Evolutionary conservation across 2,797 vertebrate genomes (phyloP), one percentile per base, ranked within the genome.

Genomic region (Urocyon cinereoargenteus): DNA sequence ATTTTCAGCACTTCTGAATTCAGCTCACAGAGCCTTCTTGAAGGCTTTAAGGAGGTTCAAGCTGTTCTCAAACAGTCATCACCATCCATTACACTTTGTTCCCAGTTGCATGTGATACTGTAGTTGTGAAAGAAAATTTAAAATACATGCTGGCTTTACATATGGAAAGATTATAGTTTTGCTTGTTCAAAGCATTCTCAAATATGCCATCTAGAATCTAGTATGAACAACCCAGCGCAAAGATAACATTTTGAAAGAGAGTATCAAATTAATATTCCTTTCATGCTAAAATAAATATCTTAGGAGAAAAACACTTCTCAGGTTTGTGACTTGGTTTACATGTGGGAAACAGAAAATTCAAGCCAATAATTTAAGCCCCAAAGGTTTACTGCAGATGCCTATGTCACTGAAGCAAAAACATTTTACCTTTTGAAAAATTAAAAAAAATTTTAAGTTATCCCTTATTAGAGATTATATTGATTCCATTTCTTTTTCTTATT

Each of bases 21-120:
- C 99, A 98, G 99, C 98, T 99, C 99, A 99, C 99, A 99, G 99
- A 98, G 84, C 98, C 98, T 98, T 99, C 98, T 98, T 97, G 98
- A 98, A 99, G 99, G 98, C 98, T 99, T 98, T 98, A 97, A 98
- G 98, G 98, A 99, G 98, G 97, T 99, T 99, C 99, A 99, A 98
- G 99, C 99, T 99, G 99, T 99, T 99, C 99, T 99, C 99, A 99
- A 99, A 99, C 99, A 99, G 99, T 99, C 99, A 99, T 99, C 99
- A 99, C 97, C 98, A 99, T 99, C 99, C 99, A 99, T 99, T 99
- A 99, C 99, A 99, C 98, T 99, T 99, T 98, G 97, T 99, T 99
- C 98, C 98, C 97, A 98, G 98, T 97, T 98, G 98, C 92, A 96
- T 98, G 96, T 97, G 97, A 98, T 98, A 98, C 96, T 96, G 95